These are phyloP conservation scores for Ctenochaetus hawaiiensis DNA, from an alignment of 2,797 vertebrate species.

Conservation along the genomic window DNA sequence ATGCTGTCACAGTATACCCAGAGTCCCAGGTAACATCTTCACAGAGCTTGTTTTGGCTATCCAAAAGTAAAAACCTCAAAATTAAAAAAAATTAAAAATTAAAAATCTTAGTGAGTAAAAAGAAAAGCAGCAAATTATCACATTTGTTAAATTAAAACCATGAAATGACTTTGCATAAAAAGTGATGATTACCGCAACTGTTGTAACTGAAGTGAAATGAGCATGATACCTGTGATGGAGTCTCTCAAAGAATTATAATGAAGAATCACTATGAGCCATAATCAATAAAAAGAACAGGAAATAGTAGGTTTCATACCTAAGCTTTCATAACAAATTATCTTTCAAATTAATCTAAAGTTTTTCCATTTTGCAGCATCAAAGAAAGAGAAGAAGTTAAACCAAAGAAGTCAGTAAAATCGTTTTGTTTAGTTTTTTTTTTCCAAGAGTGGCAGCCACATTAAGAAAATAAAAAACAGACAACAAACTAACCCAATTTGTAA, in stretches of 20 bases:
- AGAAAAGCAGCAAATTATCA: neutral
- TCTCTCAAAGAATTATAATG: neutral
- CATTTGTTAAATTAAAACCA: neutral
- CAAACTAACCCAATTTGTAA: neutral
- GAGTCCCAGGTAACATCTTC: neutral
- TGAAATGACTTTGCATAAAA: neutral
- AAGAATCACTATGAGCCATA: neutral
- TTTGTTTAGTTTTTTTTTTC: neutral
- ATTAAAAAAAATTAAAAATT: neutral
- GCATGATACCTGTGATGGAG: neutral
- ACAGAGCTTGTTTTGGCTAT: neutral
- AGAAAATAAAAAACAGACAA: neutral
- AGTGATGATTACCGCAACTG: neutral
- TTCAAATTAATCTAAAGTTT: neutral
- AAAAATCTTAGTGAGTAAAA: neutral
- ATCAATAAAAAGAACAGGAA: neutral
- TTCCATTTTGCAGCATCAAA: neutral
- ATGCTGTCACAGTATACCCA: neutral
- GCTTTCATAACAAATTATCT: neutral
- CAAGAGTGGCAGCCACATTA: neutral
- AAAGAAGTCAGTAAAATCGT: neutral
- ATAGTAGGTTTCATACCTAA: neutral
- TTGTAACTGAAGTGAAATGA: neutral
- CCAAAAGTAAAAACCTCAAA: neutral
- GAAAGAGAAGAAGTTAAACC: neutral